Conservation (phyloP, 1,140 invertebrate species). For the Battus philenor region DNA sequence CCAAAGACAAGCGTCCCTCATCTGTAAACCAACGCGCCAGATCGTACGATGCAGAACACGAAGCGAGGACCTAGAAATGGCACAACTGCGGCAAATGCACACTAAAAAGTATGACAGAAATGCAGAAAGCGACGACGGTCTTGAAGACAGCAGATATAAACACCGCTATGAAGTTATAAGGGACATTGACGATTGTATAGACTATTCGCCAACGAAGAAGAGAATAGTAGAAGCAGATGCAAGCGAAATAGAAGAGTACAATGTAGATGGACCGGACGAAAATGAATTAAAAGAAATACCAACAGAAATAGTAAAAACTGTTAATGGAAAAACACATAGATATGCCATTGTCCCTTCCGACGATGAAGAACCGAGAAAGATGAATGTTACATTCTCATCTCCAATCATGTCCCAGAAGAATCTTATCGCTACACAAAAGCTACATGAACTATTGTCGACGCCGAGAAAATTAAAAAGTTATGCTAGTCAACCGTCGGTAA, state of each 20-base stretch:
- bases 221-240: constrained; percentile 76
- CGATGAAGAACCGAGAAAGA: constrained; percentile 64
- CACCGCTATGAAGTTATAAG: constrained; percentile 76
- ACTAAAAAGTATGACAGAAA: constrained; percentile 38
- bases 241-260: constrained; percentile 72
- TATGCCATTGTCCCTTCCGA: constrained; percentile 79
- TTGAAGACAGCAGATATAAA: constrained; percentile 47
- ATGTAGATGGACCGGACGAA: constrained; percentile 77
- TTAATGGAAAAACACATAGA: constrained; percentile 77
- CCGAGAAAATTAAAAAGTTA: constrained; percentile 79
- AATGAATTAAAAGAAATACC: constrained; percentile 76
- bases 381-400: constrained; percentile 57
- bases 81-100: constrained; percentile 48
- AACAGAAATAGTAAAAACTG: constrained; percentile 78
- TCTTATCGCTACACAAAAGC: constrained; percentile 82
- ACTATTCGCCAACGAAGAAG: constrained; percentile 77
- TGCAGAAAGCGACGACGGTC: constrained; percentile 44
- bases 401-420: constrained; percentile 76
- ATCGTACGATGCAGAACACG: constrained; percentile 49
- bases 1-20: constrained; percentile 55
- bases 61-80: constrained; percentile 68
- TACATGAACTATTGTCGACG: constrained; percentile 84
- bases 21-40: constrained; percentile 47
- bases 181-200: constrained; percentile 74
- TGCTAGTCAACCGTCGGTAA: constrained; percentile 67